Evolutionary conservation across 2,888 invertebrate genomes (phyloP).

Genomic region (Hyposoter didymator): DNA sequence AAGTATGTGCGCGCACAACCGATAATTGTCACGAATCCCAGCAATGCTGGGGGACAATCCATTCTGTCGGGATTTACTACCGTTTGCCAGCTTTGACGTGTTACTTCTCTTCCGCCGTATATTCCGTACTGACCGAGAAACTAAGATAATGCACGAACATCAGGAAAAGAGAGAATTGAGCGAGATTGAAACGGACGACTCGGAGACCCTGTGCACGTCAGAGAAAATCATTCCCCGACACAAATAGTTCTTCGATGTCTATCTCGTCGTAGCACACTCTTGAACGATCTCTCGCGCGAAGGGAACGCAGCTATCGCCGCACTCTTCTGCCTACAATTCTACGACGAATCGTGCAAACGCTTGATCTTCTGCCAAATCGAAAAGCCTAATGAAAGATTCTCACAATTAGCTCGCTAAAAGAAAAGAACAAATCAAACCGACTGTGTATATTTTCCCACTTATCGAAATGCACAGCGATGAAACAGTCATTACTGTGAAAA

Average conservation of each 20-base stretch:
- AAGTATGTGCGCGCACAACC: conserved; percentile 64
- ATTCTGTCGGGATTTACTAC: conserved; percentile 73
- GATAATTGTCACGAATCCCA: conserved; percentile 82
- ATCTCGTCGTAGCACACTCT: neutral
- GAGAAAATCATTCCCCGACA: conserved; percentile 25
- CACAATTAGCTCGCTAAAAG: conserved; percentile 53
- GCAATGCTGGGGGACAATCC: conserved; percentile 77
- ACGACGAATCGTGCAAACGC: conserved; percentile 53
- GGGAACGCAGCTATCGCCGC: conserved; percentile 24
- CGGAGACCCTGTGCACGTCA: conserved; percentile 15
- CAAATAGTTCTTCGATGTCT: conserved; percentile 41
- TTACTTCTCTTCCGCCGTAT: conserved; percentile 70
- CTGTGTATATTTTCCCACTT: neutral
- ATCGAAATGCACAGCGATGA: too few species aligned
- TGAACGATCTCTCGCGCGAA: neutral
- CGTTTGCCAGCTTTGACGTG: conserved; percentile 73
- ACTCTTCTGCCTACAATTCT: conserved; percentile 44
- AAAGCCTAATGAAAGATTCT: conserved; percentile 42
- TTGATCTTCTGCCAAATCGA: conserved; percentile 63
- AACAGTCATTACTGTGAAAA: too few species aligned
- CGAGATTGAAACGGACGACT: conserved; percentile 24
- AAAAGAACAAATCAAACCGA: conserved; percentile 21
- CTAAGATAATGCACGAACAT: neutral
- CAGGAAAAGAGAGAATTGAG: conserved; percentile 26
- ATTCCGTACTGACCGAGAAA: conserved; percentile 33